A percentile compares a stretch with the other conserved stretches of the same genome.
Conservation (phyloP, 2,113 vertebrate species). For the Hirundichthys speculiger region DNA sequence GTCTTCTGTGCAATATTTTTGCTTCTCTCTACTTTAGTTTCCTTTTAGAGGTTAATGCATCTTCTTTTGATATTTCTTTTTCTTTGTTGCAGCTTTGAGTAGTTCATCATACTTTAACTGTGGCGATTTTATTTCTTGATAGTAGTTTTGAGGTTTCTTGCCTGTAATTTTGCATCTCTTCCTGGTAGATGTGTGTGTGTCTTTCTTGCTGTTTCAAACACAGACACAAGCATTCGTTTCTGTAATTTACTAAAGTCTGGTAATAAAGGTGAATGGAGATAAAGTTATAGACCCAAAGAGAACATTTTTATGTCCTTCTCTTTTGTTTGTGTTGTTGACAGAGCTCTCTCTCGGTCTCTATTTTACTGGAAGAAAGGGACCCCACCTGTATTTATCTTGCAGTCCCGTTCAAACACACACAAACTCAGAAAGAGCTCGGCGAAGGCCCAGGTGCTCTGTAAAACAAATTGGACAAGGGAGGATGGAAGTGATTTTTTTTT, state of each 20-base stretch:
- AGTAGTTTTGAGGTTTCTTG: no score
- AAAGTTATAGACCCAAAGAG: background rate
- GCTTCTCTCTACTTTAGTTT: no score
- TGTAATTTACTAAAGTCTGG: background rate
- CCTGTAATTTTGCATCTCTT: no score
- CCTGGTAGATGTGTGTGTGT: background rate
- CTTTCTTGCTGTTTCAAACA: background rate
- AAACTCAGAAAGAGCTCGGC: slow-evolving; percentile 23
- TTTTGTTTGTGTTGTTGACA: slow-evolving; percentile 19
- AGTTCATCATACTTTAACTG: no score
- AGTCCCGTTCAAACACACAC: slow-evolving; percentile 47
- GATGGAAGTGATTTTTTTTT: slow-evolving; percentile 54
- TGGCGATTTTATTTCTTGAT: no score
- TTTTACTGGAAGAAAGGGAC: slow-evolving; percentile 55
- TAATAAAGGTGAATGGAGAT: slow-evolving; percentile 5
- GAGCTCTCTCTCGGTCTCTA: slow-evolving; percentile 21
- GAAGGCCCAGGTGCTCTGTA: slow-evolving; percentile 66
- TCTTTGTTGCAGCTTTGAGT: no score
- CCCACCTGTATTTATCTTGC: slow-evolving; percentile 79
- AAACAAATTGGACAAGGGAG: slow-evolving; percentile 75
- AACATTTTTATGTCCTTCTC: slow-evolving; percentile 4
- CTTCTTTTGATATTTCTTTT: no score
- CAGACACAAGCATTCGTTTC: background rate
- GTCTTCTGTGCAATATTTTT: no score
- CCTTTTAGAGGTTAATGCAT: no score